phyloP scores from a whole-genome alignment of 92 coral and sea anemone genomes.

The Desmophyllum pertusum region DNA sequence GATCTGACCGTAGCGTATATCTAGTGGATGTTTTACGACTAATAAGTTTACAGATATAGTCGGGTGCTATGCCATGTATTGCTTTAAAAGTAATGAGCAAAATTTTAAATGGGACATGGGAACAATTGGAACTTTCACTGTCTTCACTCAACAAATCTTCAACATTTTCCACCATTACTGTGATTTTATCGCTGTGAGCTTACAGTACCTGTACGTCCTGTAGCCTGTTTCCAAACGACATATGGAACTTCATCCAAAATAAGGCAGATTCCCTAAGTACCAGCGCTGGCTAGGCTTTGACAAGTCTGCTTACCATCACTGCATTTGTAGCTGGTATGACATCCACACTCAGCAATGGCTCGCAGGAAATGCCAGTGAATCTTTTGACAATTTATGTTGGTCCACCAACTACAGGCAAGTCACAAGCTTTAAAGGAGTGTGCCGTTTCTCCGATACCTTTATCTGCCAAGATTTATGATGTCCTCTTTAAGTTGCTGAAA shows the following conservation, averaged over 20 bases:
- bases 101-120: too few relatives aligned
- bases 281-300: conserved; percentile 34
- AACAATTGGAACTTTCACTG: too few relatives aligned
- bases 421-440: conserved; percentile 29
- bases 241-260: conserved; percentile 22
- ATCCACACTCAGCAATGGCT: background rate
- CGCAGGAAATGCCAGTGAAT: conserved; percentile 14
- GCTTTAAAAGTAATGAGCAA: too few relatives aligned
- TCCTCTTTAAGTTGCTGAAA: conserved; percentile 40
- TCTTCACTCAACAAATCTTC: too few relatives aligned
- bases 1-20: too few relatives aligned
- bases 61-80: too few relatives aligned
- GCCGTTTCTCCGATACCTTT: conserved; percentile 7
- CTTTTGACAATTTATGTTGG: conserved; percentile 9
- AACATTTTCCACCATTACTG: too few relatives aligned
- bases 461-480: conserved; percentile 39
- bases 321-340: conserved; percentile 45
- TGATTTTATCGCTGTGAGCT: too few relatives aligned
- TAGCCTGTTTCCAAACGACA: too few relatives aligned
- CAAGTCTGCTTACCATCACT: conserved; percentile 33
- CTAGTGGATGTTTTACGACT: too few relatives aligned
- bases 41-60: too few relatives aligned
- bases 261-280: conserved; percentile 21
- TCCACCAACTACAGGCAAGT: conserved; percentile 49
- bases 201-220: too few relatives aligned